These are phyloP conservation scores for Lamellibrachia satsuma DNA, from an alignment of 2,888 invertebrate species.

Conservation along the genomic window DNA sequence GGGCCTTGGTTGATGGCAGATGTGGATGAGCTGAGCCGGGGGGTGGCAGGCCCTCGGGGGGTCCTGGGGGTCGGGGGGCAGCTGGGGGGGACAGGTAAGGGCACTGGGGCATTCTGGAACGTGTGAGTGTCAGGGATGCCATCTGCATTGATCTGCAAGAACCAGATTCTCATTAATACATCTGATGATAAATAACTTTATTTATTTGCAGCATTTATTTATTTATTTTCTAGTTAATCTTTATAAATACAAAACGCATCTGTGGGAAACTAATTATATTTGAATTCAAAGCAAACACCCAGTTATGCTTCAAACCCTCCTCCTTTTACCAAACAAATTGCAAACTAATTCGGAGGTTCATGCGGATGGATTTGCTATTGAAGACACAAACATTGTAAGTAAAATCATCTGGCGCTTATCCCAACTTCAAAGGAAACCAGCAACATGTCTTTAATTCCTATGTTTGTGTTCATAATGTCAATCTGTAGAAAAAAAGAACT, in stretches of 20 bases:
- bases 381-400: too few relatives aligned
- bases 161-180: not conserved
- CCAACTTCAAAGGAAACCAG: too few relatives aligned
- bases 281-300: not conserved
- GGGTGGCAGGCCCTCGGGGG: slow-evolving; percentile 26
- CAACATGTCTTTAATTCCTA: too few relatives aligned
- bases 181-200: not conserved
- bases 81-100: slow-evolving; percentile 31
- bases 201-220: not conserved
- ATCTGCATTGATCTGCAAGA: slow-evolving; percentile 33
- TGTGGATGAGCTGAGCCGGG: not conserved
- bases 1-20: not conserved
- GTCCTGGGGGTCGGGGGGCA: slow-evolving; percentile 33
- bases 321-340: too few relatives aligned
- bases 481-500: too few relatives aligned
- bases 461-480: too few relatives aligned
- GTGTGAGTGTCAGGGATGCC: slow-evolving; percentile 22
- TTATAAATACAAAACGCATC: not conserved
- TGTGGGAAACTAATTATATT: not conserved
- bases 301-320: too few relatives aligned
- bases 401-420: too few relatives aligned
- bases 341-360: too few relatives aligned
- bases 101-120: slow-evolving; percentile 26
- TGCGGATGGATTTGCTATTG: too few relatives aligned
- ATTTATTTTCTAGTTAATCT: not conserved